Evolutionary conservation across 1,140 invertebrate genomes (phyloP).

Genomic region (Zaprionus africanus): DNA sequence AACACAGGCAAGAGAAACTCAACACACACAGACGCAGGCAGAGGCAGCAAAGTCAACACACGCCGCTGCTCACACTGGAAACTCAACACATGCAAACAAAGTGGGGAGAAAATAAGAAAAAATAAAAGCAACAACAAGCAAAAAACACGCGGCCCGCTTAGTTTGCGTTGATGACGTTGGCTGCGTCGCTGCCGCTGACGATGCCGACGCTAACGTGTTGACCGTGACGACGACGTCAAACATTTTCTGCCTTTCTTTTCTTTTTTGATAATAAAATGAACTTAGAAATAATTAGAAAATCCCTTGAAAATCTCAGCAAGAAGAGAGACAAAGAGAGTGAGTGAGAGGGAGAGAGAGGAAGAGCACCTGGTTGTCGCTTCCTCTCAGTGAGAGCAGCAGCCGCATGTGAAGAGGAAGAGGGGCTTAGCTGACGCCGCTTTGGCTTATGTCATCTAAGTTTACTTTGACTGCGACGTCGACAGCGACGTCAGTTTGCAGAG

Average conservation of each 20-base stretch:
- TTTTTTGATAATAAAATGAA: constrained; percentile 2
- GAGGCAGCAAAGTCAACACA: constrained; percentile 1
- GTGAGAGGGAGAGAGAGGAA: background rate
- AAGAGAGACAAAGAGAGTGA: background rate
- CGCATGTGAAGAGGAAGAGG: background rate
- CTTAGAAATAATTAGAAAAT: background rate
- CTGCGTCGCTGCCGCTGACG: constrained; percentile 4
- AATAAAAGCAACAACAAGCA: constrained; percentile 1
- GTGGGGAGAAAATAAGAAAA: constrained; percentile 3
- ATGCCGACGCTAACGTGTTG: constrained; percentile 15
- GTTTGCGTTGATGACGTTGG: constrained; percentile 21
- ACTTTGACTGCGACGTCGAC: background rate
- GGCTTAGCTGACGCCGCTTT: background rate
- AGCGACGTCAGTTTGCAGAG: background rate
- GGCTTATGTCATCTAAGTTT: constrained; percentile 31
- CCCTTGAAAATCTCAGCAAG: background rate
- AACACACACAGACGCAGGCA: constrained; percentile 30
- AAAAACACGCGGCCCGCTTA: constrained; percentile 10
- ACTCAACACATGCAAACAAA: constrained; percentile 33
- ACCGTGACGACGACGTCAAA: constrained; percentile 35
- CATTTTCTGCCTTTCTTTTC: background rate
- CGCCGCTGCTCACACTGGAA: constrained; percentile 7
- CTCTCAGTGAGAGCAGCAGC: background rate
- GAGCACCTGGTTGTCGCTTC: background rate
- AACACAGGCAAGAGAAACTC: constrained; percentile 40